Percentiles rank a stretch among this genome's conserved stretches.
Evolutionary conservation across 2,797 vertebrate genomes (phyloP).

Genomic region (Falco rusticolus): DNA sequence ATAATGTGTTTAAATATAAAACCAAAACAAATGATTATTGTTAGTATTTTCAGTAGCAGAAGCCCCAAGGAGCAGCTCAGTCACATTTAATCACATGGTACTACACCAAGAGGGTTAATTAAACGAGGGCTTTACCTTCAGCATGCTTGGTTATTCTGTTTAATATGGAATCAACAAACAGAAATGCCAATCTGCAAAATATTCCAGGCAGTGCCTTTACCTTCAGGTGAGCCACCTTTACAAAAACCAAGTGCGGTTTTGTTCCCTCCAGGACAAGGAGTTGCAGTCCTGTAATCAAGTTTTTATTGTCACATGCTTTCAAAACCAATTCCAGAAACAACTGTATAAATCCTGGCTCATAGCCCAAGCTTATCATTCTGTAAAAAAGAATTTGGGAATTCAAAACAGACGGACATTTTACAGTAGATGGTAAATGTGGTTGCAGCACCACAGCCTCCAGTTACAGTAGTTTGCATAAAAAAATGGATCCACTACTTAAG

Average conservation of each 20-base stretch:
- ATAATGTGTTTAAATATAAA: slow-evolving; percentile 95
- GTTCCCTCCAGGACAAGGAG: slow-evolving; percentile 43
- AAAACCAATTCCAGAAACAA: slow-evolving; percentile 49
- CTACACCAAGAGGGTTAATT: slow-evolving; percentile 95
- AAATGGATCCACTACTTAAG: slow-evolving; percentile 14
- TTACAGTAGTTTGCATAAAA: too few relatives aligned
- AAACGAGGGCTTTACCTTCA: slow-evolving; percentile 89
- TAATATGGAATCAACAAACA: slow-evolving; percentile 84
- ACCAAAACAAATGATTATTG: slow-evolving; percentile 95
- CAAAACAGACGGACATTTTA: slow-evolving; percentile 2
- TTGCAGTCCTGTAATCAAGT: slow-evolving; percentile 13
- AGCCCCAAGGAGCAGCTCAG: slow-evolving; percentile 89
- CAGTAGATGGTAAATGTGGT: slow-evolving; percentile 1
- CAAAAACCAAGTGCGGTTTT: slow-evolving; percentile 34
- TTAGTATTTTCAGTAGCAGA: slow-evolving; percentile 90
- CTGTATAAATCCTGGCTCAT: slow-evolving; percentile 33
- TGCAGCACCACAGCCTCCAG: not conserved
- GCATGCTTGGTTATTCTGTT: slow-evolving; percentile 78
- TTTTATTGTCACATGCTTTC: not conserved
- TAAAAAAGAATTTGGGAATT: slow-evolving; percentile 36
- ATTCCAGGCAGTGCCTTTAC: slow-evolving; percentile 80
- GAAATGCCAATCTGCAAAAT: slow-evolving; percentile 81
- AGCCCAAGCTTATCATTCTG: not conserved
- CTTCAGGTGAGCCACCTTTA: slow-evolving; percentile 71
- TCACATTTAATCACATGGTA: slow-evolving; percentile 96